Conservation (phyloP, 2,888 invertebrate species). For the Ennomos quercinarius region DNA sequence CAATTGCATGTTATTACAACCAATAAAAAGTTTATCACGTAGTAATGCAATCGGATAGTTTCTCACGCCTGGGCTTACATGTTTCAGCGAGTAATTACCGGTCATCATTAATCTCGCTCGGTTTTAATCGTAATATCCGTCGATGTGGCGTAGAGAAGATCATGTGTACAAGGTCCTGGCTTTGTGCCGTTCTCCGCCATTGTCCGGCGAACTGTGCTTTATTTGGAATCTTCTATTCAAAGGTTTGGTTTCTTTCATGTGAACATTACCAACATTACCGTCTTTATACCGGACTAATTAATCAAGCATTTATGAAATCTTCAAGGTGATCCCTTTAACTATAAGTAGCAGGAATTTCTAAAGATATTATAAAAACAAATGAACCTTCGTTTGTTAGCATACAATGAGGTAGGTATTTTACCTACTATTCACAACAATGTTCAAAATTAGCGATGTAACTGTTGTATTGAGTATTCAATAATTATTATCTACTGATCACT, state of each 20-base stretch:
- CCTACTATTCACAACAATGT: conserved; percentile 19
- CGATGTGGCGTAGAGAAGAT: conserved; percentile 45
- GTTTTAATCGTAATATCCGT: conserved; percentile 59
- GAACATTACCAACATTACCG: neutral
- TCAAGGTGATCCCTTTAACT: conserved; percentile 4
- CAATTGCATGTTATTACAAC: conserved; percentile 43
- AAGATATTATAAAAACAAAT: neutral
- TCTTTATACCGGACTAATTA: conserved; percentile 10
- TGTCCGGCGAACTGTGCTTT: conserved; percentile 50
- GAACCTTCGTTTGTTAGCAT: neutral
- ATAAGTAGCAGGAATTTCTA: too few relatives aligned
- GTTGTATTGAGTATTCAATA: conserved; percentile 37
- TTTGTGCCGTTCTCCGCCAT: conserved; percentile 50
- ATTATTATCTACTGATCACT: conserved; percentile 35
- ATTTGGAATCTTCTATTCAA: conserved; percentile 36
- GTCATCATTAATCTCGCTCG: conserved; percentile 58
- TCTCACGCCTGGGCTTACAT: conserved; percentile 56
- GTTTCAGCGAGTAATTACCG: conserved; percentile 54
- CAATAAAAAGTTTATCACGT: conserved; percentile 50
- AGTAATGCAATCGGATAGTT: conserved; percentile 48
- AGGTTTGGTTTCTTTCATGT: conserved; percentile 10
- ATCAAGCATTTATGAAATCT: conserved; percentile 11
- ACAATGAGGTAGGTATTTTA: neutral
- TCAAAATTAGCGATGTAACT: conserved; percentile 22
- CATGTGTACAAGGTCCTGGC: conserved; percentile 55